Evolutionary conservation across 2,797 vertebrate species (phyloP).

Genomic region (Enteromius afrohamiltoni): DNA sequence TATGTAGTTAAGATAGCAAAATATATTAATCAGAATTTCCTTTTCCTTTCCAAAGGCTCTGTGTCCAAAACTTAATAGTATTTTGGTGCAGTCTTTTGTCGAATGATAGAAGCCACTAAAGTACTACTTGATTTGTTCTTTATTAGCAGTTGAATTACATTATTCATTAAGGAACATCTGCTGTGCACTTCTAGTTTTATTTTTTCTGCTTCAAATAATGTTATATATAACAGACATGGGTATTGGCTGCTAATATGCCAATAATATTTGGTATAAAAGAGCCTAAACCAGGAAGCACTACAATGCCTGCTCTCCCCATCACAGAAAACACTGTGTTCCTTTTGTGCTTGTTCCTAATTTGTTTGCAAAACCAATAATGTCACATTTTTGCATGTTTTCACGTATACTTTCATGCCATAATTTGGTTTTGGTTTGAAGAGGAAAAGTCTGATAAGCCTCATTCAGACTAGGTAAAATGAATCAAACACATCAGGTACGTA

Average conservation of each 20-base stretch:
- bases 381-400: constrained; percentile 27
- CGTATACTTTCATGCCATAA: background rate
- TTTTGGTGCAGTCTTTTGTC: background rate
- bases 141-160: background rate
- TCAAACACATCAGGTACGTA: background rate
- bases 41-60: background rate
- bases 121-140: background rate
- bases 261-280: background rate
- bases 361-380: constrained; percentile 4
- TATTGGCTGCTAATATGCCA: background rate
- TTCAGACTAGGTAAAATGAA: background rate
- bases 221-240: background rate
- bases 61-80: background rate
- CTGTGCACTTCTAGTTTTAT: background rate
- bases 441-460: background rate
- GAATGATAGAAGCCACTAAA: background rate
- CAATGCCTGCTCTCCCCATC: background rate
- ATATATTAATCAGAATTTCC: background rate
- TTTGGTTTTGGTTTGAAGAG: constrained; percentile 1
- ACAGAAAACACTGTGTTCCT: background rate
- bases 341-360: background rate
- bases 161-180: background rate
- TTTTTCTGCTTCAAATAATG: background rate
- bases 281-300: background rate
- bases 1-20: background rate